Evolutionary conservation across 2,888 invertebrate species (phyloP), one percentile per base, ranked within the genome.

Genomic region (Colletes collaris): DNA sequence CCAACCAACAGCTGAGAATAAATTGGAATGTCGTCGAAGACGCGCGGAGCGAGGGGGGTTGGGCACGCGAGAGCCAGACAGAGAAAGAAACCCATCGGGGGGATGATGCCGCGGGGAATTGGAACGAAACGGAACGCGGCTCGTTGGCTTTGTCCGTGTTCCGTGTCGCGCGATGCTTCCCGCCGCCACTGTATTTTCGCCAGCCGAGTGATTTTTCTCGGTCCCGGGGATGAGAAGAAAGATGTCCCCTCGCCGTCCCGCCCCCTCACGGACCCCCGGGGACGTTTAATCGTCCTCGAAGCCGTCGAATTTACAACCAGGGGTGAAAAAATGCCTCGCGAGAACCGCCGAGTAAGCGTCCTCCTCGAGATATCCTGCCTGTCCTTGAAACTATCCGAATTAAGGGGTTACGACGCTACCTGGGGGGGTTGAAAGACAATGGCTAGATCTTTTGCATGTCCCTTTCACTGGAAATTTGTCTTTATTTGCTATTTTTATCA

Each of bases 21-120:
- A 87, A 87, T 87, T 86, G 87, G 87, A 87, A 86, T 79, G 85
- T 87, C 86, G 87, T 87, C 86, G 86, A 83, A 86, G 80, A 76
- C 69, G 75, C 76, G 62, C n/a, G 59, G 35, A 40, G 19, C 8
- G 66, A n/a, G 58, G 46, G 59, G 70, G 80, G 19, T n/a, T 16
- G 16, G 56, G 62, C 10, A 58, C 52, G 64, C 60, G 44, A 60
- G 16, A 11, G n/a, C 27, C n/a, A 59, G 16, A 59, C 37, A n/a
- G n/a, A 59, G 79, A 50, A 62, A 44, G 74, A 64, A 76, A 72
- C 65, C 81, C 77, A 79, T 79, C 64, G 84, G 80, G 76, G 76
- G 76, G 76, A 86, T 71, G 82, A 82, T 79, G 81, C 86, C 80
- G 76, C 66, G 59, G 81, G 86, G 86, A 86, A 86, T 86, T 86